Conservation (phyloP, 1,140 invertebrate genomes). For the Ephestia elutella region DNA sequence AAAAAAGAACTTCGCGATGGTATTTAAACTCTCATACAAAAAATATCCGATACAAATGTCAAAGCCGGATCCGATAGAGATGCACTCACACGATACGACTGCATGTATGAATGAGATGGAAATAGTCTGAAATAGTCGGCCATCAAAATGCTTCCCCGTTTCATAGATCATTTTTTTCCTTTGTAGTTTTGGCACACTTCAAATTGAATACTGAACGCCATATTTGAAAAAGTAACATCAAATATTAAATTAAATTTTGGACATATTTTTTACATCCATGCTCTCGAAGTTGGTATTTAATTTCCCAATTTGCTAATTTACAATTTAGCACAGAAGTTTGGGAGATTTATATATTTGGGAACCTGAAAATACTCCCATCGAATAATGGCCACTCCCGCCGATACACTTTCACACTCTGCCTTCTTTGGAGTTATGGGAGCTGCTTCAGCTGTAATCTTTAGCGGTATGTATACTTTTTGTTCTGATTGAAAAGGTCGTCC, state of each 20-base stretch:
- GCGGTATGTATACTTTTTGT: constrained; percentile 83
- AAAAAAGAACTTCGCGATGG: no score
- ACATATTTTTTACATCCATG: neutral
- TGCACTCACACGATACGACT: no score
- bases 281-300: neutral
- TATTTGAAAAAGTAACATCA: neutral
- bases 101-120: no score
- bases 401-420: constrained; percentile 92
- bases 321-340: neutral
- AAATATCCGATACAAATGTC: no score
- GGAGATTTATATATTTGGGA: constrained; percentile 55
- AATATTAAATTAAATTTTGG: neutral
- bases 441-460: constrained; percentile 98
- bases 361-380: constrained; percentile 78
- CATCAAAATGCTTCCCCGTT: no score
- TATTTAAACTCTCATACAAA: no score
- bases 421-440: constrained; percentile 99
- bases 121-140: no score
- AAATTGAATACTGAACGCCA: neutral
- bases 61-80: no score
- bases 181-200: no score
- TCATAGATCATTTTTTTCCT: no score
- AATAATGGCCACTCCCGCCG: constrained; percentile 73
- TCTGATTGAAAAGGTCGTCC: constrained; percentile 58
- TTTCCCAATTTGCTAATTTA: neutral